Evolutionary conservation across 2,888 invertebrate species (phyloP), one percentile per base, ranked within the genome.

Genomic region (Carabus problematicus): DNA sequence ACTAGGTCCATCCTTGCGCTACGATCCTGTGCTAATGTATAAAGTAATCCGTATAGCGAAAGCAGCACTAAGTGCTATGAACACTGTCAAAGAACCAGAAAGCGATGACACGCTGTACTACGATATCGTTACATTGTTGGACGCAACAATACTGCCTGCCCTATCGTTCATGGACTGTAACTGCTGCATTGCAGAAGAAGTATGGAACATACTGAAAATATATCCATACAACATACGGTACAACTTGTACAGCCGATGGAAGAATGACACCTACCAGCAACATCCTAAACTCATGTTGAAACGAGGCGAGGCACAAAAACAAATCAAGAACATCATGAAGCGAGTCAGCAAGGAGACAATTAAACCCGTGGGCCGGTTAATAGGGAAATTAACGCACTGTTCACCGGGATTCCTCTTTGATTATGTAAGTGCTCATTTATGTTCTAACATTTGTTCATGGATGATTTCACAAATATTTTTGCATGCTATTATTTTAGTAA

Each of bases 301-400:
- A 42, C 88, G 93, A 49, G 96, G 94, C 0, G 93, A 94, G 78
- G 91, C 94, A 0, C 88, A 95, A 73, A 96, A 97, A 78, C 90
- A 93, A 77, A 94, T 97, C 58, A 97, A 97, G 79, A 95, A 95
- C 73, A 92, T 98, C 43, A 96, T 99, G 95, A 98, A 98, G 83
- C 90, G 93, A 72, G 95, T 96, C 43, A 97, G 97, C 76, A 99
- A 99, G 80, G 99, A 99, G 81, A 99, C 97, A 77, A 95, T 98
- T 6, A 99, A 98, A 81, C 95, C 94, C 1, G 93, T 97, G 71
- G 99, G 99, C 0, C 87, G 99, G 70, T 90, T 94, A 58, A 93
- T 99, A 72, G 99, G 98, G 11, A 99, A 99, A 84, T 85, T 98
- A 41, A 95, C 97, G 29, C 98, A 99, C 80, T 95, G 94, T 60